Conservation (phyloP, 2,113 vertebrate genomes). For the Etheostoma spectabile region DNA sequence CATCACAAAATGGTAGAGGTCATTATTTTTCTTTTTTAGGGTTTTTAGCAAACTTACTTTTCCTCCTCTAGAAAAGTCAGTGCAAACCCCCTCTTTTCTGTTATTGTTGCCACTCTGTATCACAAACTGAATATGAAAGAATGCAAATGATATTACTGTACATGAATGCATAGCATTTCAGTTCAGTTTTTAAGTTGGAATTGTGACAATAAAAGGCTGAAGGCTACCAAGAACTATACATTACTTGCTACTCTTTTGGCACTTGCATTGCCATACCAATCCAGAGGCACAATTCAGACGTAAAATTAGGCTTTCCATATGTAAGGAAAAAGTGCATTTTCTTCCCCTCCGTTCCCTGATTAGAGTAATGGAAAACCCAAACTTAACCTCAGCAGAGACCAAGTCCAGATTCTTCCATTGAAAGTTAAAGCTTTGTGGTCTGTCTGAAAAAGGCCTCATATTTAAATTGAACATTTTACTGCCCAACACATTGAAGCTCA, state of each 20-base stretch:
- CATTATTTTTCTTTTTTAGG: slow-evolving; percentile 9
- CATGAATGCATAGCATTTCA: slow-evolving; percentile 13
- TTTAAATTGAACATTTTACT: slow-evolving; percentile 63
- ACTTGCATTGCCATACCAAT: not conserved
- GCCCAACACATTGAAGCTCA: slow-evolving; percentile 44
- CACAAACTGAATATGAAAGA: slow-evolving; percentile 18
- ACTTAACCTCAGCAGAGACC: slow-evolving; percentile 31
- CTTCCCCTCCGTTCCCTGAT: slow-evolving; percentile 47
- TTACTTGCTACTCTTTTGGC: slow-evolving; percentile 7
- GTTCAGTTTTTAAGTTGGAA: slow-evolving; percentile 2
- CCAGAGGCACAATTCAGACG: not conserved
- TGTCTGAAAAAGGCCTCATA: slow-evolving; percentile 53
- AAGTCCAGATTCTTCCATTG: slow-evolving; percentile 45
- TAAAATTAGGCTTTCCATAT: slow-evolving; percentile 28
- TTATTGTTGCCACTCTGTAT: not conserved
- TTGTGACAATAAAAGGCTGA: slow-evolving; percentile 13
- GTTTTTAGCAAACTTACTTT: slow-evolving; percentile 5
- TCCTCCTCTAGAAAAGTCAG: not conserved
- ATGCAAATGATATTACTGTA: not conserved
- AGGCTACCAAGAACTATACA: slow-evolving; percentile 1
- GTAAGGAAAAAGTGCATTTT: slow-evolving; percentile 5
- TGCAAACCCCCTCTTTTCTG: slow-evolving; percentile 8
- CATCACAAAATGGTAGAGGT: slow-evolving; percentile 26
- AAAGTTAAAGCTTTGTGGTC: slow-evolving; percentile 53
- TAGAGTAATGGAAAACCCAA: slow-evolving; percentile 48